Base-by-base conservation (phyloP, 2,888 invertebrate species). In the Hypolimnas misippus region DNA sequence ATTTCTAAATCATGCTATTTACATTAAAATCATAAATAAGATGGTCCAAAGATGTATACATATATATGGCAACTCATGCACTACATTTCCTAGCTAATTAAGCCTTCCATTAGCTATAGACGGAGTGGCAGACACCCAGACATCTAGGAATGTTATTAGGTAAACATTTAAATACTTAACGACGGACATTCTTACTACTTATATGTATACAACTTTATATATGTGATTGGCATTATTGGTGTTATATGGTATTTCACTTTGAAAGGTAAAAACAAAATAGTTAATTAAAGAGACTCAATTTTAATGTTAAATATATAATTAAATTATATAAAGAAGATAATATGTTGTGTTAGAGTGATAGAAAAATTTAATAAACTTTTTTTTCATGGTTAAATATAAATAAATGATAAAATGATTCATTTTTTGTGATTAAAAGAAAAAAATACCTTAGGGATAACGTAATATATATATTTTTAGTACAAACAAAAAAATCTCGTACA, bases 111-210 rank as follows among this genome's bases (percentile, higher is more conserved):
- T 46, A 21, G 52, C n/a, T 31, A 52, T 40, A 57, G 53, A 59
- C 53, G 33, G 17, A 42, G 10, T 33, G 59, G 53, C 53, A 59
- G 44, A 59, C 58, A 42, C 33, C 21, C 33, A 58, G 31, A 42
- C 33, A 31, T n/a, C 6, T 3, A 33, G 33, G 52, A 59, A 53
- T 59, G 53, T 40, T 53, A 33, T 31, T 44, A 25, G 46, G 21
- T n/a, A 46, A 46, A 25, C 25, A 40, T 59, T 44, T 53, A 33
- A 52, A 59, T 59, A 44, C 44, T 33, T 14, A 44, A 16, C 21
- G 42, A 33, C 31, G 8, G 19, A 10, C 12, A 6, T 50, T 29
- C 19, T 6, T 1, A 25, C 21, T 42, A 42, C 17, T 42, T 42
- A 17, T 42, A 10, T 17, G 42, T 19, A 19, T 42, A 10, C 16